Base-by-base conservation (phyloP, 2,113 vertebrate genomes). In the Dendropsophus ebraccatus region DNA sequence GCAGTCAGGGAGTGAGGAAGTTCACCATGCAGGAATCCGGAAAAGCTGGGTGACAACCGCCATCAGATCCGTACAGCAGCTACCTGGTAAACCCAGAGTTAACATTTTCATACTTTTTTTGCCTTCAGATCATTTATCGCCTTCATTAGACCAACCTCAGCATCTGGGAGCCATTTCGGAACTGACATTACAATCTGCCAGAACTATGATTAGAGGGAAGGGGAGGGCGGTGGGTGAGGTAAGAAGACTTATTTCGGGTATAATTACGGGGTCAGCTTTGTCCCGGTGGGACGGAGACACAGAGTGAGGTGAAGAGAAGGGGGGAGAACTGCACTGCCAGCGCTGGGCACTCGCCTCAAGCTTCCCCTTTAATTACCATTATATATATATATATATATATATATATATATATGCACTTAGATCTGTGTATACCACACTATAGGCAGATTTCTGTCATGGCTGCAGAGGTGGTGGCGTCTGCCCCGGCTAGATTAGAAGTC, bases 151-250 rank as follows among this genome's bases (percentile, higher is more conserved):
- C 76, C 84, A 80, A 87, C 35, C 52, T 73, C 77, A 73, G 85
- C 85, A 87, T 87, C 77, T 87, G 85, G 85, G 85, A 87, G 77
- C 67, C 85, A 87, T 87, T 87, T 87, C 85, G 60, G 62, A 60
- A 13, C 69, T 72, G 84, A 80, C 84, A 86, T 86, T 81, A 86
- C 73, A 86, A 86, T 73, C 65, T 80, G 65, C 84, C 84, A 86
- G 85, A 81, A 72, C 30, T 54, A 37, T 72, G 78, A 70, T 78
- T 78, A 50, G 28, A 84, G 35, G 45, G 74, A 35, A 74, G 45
- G 58, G 52, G 82, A 56, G 83, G 16, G 67, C 67, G 67, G 67
- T 4, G 67, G 76, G 84, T 86, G 84, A 86, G 84, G 84, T 86
- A 86, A 86, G 84, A 74, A 37, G 69, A 81, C 76, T 60, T 81